phyloP scores from a whole-genome alignment of 2,113 vertebrate species.

The Anoplopoma fimbria region DNA sequence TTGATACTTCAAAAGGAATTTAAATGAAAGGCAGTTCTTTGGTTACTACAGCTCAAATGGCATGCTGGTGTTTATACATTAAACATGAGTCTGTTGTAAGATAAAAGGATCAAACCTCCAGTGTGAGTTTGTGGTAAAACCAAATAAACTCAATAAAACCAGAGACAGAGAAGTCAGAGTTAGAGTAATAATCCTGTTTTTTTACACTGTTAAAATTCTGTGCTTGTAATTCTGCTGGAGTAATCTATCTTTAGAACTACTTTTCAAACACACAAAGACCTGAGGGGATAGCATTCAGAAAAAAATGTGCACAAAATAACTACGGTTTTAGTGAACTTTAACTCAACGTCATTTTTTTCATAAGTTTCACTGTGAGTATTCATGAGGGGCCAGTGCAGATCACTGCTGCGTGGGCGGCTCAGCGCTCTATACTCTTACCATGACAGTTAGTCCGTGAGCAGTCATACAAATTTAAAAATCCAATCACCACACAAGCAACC shows the following conservation, averaged over 20 bases:
- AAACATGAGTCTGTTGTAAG: conserved; percentile 28
- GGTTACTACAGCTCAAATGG: neutral
- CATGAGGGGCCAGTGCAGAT: conserved; percentile 31
- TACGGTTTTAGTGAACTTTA: conserved; percentile 28
- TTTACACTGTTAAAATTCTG: conserved; percentile 25
- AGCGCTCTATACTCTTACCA: conserved; percentile 8
- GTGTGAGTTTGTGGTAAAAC: conserved; percentile 20
- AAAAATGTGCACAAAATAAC: conserved; percentile 43
- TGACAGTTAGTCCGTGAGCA: conserved; percentile 25
- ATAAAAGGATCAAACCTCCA: conserved; percentile 43
- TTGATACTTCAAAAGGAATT: conserved; percentile 44
- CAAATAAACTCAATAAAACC: too few species aligned
- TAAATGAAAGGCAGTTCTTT: conserved; percentile 19
- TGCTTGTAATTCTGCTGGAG: conserved; percentile 28
- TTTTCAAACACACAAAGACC: conserved; percentile 28
- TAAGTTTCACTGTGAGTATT: conserved; percentile 34
- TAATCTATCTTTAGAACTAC: conserved; percentile 16
- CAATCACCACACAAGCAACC: conserved; percentile 29
- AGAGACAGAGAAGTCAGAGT: conserved; percentile 26
- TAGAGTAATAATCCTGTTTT: neutral
- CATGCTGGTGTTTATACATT: conserved; percentile 39
- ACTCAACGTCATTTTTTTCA: conserved; percentile 35
- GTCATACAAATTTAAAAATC: conserved; percentile 51
- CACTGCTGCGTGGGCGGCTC: conserved; percentile 42
- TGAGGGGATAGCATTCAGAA: neutral